phyloP scores from a whole-genome alignment of 1,140 invertebrate species.

The Teleopsis dalmanni region DNA sequence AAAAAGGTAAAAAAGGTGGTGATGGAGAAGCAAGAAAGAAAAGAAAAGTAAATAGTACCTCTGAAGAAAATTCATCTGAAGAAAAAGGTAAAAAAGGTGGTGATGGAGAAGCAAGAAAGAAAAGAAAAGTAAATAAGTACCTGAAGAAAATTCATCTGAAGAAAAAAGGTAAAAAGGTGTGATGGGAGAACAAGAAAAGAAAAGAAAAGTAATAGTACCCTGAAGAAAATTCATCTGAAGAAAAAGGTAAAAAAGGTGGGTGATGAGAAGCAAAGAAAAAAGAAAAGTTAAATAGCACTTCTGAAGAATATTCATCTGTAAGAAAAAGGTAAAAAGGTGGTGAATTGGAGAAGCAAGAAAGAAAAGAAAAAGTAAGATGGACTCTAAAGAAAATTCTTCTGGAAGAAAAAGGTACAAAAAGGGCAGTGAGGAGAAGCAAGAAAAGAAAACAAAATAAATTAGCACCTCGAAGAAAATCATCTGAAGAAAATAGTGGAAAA shows the following conservation, averaged over 20 bases:
- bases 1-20: slow-evolving; percentile 1
- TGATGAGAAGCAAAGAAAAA: slow-evolving; percentile 1
- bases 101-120: not conserved
- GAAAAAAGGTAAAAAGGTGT: not conserved
- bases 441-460: no score
- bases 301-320: not conserved
- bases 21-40: not conserved
- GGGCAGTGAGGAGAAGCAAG: no score
- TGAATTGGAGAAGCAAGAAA: not conserved
- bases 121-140: not conserved
- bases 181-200: not conserved
- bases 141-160: slow-evolving; percentile 3
- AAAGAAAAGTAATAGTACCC: not conserved
- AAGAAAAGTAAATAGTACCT: not conserved
- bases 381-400: not conserved
- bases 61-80: slow-evolving; percentile 2
- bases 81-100: slow-evolving; percentile 6
- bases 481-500: no score
- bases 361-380: not conserved
- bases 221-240: slow-evolving; percentile 6
- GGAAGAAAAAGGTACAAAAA: no score
- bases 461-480: no score
- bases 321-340: not conserved
- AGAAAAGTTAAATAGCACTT: not conserved
- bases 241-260: not conserved